A percentile compares a stretch with the other conserved stretches of the same genome.
Conservation (phyloP, 2,888 invertebrate species). For the Scaptomyza tumidula region DNA sequence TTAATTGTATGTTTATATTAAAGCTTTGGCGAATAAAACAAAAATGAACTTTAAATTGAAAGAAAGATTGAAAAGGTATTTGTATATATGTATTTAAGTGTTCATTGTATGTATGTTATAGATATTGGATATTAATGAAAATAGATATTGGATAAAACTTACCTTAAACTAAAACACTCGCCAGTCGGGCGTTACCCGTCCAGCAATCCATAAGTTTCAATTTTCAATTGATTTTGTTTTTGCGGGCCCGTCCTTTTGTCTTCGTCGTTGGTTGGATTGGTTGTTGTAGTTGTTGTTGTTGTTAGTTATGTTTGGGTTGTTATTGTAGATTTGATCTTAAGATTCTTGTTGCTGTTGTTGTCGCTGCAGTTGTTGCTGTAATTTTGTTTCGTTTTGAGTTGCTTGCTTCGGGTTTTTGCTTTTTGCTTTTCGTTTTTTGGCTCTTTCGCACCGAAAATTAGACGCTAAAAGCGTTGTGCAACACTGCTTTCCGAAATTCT, state of each 20-base stretch:
- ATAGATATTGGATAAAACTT: slow-evolving; percentile 46
- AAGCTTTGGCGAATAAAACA: no score
- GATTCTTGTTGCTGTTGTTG: slow-evolving; percentile 25
- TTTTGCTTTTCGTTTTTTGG: slow-evolving; percentile 27
- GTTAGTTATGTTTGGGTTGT: neutral
- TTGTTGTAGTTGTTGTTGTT: slow-evolving; percentile 24
- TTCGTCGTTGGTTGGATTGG: slow-evolving; percentile 34
- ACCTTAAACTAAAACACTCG: slow-evolving; percentile 85
- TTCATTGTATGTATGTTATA: no score
- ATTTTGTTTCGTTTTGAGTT: slow-evolving; percentile 25
- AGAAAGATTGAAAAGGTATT: no score
- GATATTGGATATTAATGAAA: no score
- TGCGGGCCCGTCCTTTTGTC: slow-evolving; percentile 41
- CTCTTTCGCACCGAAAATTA: slow-evolving; percentile 60
- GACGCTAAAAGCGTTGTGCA: slow-evolving; percentile 48
- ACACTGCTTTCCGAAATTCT: slow-evolving; percentile 57
- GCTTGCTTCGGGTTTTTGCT: slow-evolving; percentile 23
- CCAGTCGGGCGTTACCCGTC: slow-evolving; percentile 86
- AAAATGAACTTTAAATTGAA: no score
- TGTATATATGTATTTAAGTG: no score
- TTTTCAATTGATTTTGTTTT: slow-evolving; percentile 77
- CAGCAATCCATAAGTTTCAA: slow-evolving; percentile 85
- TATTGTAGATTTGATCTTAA: neutral
- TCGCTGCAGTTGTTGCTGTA: slow-evolving; percentile 23
- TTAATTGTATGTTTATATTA: no score